Percentiles rank a stretch among this genome's conserved stretches.
Conservation (phyloP, 1,140 invertebrate genomes). For the Tetramorium parvispinum region DNA sequence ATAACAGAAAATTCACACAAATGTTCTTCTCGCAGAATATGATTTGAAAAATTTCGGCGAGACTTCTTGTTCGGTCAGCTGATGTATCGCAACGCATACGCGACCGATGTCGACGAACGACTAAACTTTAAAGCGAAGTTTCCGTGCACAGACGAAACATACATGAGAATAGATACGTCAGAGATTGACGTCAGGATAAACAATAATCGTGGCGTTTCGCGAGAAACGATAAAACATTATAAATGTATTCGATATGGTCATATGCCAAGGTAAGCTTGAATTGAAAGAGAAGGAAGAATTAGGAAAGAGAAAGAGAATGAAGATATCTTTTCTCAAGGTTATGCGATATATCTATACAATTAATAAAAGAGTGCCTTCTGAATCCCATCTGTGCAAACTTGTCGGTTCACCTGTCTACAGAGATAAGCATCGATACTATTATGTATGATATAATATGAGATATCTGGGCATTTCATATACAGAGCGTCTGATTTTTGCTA, state of each 20-base stretch:
- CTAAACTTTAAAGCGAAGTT: not conserved
- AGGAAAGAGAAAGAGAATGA: not conserved
- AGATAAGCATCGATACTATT: constrained; percentile 1
- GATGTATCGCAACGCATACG: not conserved
- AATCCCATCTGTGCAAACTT: constrained; percentile 11
- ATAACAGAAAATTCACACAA: not conserved
- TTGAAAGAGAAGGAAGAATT: not conserved
- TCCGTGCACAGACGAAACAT: not conserved
- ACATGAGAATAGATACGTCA: not conserved
- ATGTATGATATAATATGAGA: not conserved
- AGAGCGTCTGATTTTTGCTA: no score
- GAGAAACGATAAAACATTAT: not conserved
- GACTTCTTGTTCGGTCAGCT: not conserved
- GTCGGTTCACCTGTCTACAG: not conserved
- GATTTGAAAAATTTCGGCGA: constrained; percentile 2
- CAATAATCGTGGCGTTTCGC: not conserved
- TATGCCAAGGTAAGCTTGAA: not conserved
- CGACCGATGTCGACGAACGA: not conserved
- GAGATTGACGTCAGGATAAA: constrained; percentile 11
- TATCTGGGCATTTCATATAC: not conserved
- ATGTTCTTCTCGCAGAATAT: not conserved
- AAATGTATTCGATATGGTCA: not conserved
- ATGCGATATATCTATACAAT: not conserved
- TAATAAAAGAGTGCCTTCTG: not conserved
- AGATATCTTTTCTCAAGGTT: not conserved